A percentile compares a stretch with the other conserved stretches of the same genome.
These are phyloP conservation scores for Chouioia cunea DNA, from an alignment of 2,888 invertebrate species.

Conservation along the genomic window DNA sequence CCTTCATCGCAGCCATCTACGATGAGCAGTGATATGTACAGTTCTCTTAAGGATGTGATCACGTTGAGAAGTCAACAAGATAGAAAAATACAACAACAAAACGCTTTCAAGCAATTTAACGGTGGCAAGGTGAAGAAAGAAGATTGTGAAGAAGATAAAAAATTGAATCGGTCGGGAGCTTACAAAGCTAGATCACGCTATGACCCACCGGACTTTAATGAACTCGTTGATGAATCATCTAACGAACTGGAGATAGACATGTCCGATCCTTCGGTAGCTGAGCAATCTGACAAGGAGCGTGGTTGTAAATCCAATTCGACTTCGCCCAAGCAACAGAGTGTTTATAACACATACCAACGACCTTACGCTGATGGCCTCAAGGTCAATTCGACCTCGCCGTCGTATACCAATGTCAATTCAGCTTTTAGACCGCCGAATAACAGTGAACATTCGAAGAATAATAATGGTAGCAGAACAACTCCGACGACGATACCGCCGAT, in stretches of 20 bases:
- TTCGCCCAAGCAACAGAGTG: constrained; percentile 57
- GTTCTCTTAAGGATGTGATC: constrained; percentile 77
- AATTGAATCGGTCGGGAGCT: constrained; percentile 52
- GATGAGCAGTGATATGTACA: constrained; percentile 73
- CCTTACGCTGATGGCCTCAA: constrained; percentile 71
- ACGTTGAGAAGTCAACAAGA: constrained; percentile 70
- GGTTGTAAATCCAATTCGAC: constrained; percentile 54
- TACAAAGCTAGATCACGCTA: constrained; percentile 71
- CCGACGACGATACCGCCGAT: constrained; percentile 67
- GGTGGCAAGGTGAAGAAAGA: constrained; percentile 56
- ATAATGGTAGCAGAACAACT: constrained; percentile 59
- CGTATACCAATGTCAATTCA: constrained; percentile 73
- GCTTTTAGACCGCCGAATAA: constrained; percentile 81
- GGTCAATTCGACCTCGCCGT: constrained; percentile 69
- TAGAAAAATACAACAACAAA: constrained; percentile 51
- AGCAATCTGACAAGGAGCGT: constrained; percentile 71
- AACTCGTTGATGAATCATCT: constrained; percentile 80
- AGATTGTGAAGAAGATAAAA: constrained; percentile 54
- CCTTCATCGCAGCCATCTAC: constrained; percentile 76
- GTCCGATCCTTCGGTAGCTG: constrained; percentile 77
- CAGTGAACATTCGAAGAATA: constrained; percentile 74
- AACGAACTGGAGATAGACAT: constrained; percentile 85
- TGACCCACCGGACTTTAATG: constrained; percentile 82
- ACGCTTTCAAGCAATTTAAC: constrained; percentile 57
- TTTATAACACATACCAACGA: constrained; percentile 67